Evolutionary conservation across 2,113 vertebrate species (phyloP).

Genomic region (Dicrurus megarhynchus): DNA sequence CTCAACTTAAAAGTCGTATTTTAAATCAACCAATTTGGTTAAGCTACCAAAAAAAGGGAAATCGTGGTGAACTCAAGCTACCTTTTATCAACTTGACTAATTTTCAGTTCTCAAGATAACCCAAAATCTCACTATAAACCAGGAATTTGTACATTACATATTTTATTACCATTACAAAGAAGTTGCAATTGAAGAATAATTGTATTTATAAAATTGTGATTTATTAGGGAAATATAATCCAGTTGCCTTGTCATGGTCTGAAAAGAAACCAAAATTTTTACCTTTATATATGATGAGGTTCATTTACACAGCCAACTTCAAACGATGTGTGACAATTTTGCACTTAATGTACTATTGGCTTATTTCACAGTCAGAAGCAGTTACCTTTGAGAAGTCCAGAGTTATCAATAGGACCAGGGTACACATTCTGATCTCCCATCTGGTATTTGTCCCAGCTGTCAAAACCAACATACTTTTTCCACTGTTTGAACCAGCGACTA

Average conservation of each 20-base stretch:
- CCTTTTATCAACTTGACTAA: not conserved
- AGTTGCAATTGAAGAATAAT: not conserved
- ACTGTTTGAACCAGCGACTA: slow-evolving; percentile 99
- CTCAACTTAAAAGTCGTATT: not conserved
- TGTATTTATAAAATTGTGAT: not conserved
- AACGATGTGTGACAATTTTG: not conserved
- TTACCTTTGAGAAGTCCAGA: slow-evolving; percentile 96
- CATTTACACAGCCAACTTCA: not conserved
- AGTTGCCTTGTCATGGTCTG: not conserved
- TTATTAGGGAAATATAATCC: not conserved
- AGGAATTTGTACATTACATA: not conserved
- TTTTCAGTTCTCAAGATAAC: not conserved
- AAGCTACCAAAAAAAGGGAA: not conserved
- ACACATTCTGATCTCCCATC: slow-evolving; percentile 97
- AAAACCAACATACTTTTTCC: slow-evolving; percentile 99
- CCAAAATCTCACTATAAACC: not conserved
- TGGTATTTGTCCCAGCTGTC: slow-evolving; percentile 99
- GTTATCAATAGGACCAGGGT: slow-evolving; percentile 97
- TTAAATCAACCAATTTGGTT: not conserved
- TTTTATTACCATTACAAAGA: not conserved
- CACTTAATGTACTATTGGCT: not conserved
- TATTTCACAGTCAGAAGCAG: not conserved
- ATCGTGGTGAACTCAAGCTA: not conserved
- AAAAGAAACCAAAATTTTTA: not conserved
- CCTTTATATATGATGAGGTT: not conserved